A percentile compares a stretch with the other conserved stretches of the same genome.
phyloP scores from a whole-genome alignment of 2,113 vertebrate genomes.

The Gnathonemus echidnorhynchus region DNA sequence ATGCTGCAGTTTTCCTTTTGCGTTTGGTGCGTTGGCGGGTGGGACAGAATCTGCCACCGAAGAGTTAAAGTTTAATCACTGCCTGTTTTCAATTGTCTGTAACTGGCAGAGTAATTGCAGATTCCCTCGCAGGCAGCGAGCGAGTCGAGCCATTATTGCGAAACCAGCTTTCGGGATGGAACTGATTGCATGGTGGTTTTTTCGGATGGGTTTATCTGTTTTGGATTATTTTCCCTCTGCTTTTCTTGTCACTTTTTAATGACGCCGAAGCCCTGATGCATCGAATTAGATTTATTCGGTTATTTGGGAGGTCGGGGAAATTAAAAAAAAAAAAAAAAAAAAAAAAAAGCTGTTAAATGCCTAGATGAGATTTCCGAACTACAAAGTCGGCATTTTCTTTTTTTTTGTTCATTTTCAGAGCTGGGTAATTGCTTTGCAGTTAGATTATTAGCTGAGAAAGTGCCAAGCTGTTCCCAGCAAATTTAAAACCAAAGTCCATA shows the following conservation, averaged over 20 bases:
- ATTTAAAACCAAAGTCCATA: neutral
- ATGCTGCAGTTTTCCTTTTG: neutral
- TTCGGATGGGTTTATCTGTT: neutral
- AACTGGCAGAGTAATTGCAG: neutral
- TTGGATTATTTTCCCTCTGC: neutral
- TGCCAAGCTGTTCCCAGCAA: slow-evolving; percentile 5
- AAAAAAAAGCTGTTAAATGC: neutral
- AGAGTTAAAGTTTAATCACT: neutral
- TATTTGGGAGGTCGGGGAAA: neutral
- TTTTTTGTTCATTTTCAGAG: slow-evolving; percentile 20
- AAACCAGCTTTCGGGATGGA: neutral
- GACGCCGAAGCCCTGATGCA: neutral
- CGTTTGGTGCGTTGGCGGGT: neutral
- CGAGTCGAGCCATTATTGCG: neutral
- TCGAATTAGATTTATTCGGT: neutral
- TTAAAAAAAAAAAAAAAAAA: neutral
- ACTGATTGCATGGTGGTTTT: neutral
- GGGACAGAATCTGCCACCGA: neutral
- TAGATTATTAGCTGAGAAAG: neutral
- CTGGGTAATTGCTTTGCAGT: slow-evolving; percentile 15
- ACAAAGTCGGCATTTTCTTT: slow-evolving; percentile 10
- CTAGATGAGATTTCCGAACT: neutral
- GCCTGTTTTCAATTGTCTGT: neutral
- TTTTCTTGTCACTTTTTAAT: neutral
- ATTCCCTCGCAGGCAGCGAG: neutral